A percentile compares a stretch with the other conserved stretches of the same genome.
Conservation (phyloP, 2,888 invertebrate genomes). For the Urechis unicinctus region DNA sequence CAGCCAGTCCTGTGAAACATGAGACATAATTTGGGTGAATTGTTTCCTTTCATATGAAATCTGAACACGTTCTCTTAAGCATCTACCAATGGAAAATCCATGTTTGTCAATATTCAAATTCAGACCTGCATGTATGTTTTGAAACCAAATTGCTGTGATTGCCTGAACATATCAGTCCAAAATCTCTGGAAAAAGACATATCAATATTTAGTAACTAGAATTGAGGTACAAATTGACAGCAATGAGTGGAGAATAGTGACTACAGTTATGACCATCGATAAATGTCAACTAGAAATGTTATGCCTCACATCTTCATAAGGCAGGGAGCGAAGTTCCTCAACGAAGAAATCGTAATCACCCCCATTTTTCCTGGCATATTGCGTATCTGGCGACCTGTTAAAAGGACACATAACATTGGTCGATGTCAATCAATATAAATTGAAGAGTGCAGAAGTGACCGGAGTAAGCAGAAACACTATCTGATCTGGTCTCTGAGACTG, state of each 20-base stretch:
- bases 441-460: background rate
- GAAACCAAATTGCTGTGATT: conserved; percentile 12
- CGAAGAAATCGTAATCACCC: conserved; percentile 9
- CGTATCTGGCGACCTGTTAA: conserved; percentile 10
- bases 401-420: background rate
- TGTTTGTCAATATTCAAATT: too few species aligned
- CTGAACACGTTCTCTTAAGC: too few species aligned
- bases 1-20: conserved; percentile 23
- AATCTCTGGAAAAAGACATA: conserved; percentile 5
- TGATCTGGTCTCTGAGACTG: too few species aligned
- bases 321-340: conserved; percentile 10
- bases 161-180: conserved; percentile 13
- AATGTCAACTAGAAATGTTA: background rate
- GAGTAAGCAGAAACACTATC: background rate
- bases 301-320: conserved; percentile 9
- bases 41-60: background rate
- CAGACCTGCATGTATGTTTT: conserved; percentile 15
- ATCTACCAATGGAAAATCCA: too few species aligned
- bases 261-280: background rate
- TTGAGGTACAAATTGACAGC: too few species aligned
- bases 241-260: too few species aligned
- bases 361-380: conserved; percentile 14
- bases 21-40: background rate
- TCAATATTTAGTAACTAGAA: too few species aligned
- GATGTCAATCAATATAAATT: background rate